Evolutionary conservation across 2,113 vertebrate species (phyloP).

Genomic region (Paraplagusia blochii): DNA sequence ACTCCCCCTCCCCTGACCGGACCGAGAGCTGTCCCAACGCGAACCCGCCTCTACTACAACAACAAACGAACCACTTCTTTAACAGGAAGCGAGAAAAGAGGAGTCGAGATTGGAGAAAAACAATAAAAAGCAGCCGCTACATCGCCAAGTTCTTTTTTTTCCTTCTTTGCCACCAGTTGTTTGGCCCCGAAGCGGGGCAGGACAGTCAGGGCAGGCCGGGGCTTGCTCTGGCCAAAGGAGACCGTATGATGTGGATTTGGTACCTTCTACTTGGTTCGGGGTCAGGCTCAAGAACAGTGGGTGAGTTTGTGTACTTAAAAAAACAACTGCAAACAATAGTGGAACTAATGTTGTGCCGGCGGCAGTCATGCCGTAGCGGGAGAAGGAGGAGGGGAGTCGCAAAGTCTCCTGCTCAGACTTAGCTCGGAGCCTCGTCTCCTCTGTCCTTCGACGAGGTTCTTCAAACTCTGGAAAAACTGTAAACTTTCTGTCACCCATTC

Average conservation of each 20-base stretch:
- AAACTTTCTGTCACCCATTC: not conserved
- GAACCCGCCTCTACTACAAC: slow-evolving; percentile 12
- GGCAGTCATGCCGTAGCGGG: slow-evolving; percentile 27
- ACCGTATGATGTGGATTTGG: slow-evolving; percentile 83
- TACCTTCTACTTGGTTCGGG: slow-evolving; percentile 82
- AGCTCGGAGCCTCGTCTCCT: not conserved
- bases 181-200: slow-evolving; percentile 64
- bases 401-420: slow-evolving; percentile 4
- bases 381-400: not conserved
- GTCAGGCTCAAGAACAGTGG: slow-evolving; percentile 75
- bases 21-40: slow-evolving; percentile 37
- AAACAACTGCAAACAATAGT: not conserved
- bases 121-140: not conserved
- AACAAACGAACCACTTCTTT: slow-evolving; percentile 27
- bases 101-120: slow-evolving; percentile 5
- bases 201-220: slow-evolving; percentile 47
- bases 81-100: slow-evolving; percentile 4
- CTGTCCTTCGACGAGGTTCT: not conserved
- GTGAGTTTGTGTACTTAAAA: slow-evolving; percentile 67
- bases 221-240: slow-evolving; percentile 12
- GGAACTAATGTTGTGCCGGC: slow-evolving; percentile 33
- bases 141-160: slow-evolving; percentile 57
- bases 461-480: slow-evolving; percentile 3
- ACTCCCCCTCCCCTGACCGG: slow-evolving; percentile 26
- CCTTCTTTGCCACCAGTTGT: slow-evolving; percentile 36